Evolutionary conservation across 2,113 vertebrate genomes (phyloP), one percentile per base, ranked within the genome.

Genomic region (Coptodon rendalli): DNA sequence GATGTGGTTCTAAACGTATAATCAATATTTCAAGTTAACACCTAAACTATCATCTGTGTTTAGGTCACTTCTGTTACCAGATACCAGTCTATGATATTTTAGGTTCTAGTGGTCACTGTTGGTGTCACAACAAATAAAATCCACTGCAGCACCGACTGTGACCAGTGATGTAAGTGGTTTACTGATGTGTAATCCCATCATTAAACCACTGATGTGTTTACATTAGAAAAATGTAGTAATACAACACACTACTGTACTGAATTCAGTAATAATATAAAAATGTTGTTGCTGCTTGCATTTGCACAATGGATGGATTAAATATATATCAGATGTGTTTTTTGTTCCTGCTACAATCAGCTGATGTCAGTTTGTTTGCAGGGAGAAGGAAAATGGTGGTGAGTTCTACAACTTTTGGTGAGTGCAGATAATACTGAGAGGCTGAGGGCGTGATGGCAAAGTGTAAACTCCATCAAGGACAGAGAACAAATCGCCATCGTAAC

Each of bases 401-500:
- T 2, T 2, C 22, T 57, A 5, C 54, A 57, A 57, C 6, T 7
- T 54, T 54, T 13, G 12, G 27, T 56, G 12, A 57, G 6, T 56
- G 11, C 2, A 57, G 0, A 3, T 8, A 57, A 27, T 14, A 54
- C 52, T 22, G 54, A 57, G 24, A 27, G 24, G 24, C 12, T 8
- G 54, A 57, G 54, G 0, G 24, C 27, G 12, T 2, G 54, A 0
- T 27, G 54, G 54, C 0, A 57, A 57, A 57, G 54, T 57, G 54
- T 57, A 57, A 57, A 57, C 54, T 57, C 2, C 22, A 22, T 22
- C 22, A 22, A 22, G 0, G 22, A 57, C 54, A 0, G 0, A 56
- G 24, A 56, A 56, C 1, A 56, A 56, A 56, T 56, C 0, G 1
- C 53, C 19, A 53, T 53, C 0, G 9, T n/a, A 0, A 10, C 0